Evolutionary conservation across 2,113 vertebrate species (phyloP).

Genomic region (Gallinago undulata): DNA sequence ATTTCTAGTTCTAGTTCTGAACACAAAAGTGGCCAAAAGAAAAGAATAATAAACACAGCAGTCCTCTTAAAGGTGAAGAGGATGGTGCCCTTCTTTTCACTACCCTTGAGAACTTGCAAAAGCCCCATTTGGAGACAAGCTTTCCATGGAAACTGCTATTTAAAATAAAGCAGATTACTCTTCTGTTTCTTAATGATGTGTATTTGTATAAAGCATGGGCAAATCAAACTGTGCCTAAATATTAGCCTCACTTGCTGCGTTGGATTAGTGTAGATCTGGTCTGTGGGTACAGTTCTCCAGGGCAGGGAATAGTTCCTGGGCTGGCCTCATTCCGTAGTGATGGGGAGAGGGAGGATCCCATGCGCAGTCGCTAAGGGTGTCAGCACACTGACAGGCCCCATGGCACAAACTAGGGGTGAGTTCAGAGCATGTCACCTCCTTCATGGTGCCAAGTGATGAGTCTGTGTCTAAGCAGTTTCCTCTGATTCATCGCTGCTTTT

Average conservation of each 20-base stretch:
- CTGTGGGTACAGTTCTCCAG: accelerated
- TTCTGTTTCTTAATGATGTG: background rate
- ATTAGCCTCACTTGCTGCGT: background rate
- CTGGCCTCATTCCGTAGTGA: background rate
- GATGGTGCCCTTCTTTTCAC: background rate
- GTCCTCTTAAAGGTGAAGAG: background rate
- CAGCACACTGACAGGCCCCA: background rate
- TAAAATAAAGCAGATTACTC: background rate
- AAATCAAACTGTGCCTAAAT: background rate
- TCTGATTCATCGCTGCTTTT: constrained; percentile 22
- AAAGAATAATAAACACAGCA: background rate
- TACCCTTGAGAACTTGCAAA: background rate
- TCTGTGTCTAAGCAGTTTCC: constrained; percentile 21
- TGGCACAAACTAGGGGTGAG: background rate
- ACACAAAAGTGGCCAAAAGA: background rate
- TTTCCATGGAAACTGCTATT: background rate
- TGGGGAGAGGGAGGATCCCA: background rate
- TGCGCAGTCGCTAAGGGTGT: background rate
- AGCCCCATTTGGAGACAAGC: background rate
- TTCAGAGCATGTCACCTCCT: background rate
- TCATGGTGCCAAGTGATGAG: background rate
- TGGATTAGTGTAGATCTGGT: background rate
- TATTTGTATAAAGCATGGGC: background rate
- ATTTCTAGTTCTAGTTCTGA: background rate
- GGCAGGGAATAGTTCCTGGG: background rate